These are phyloP conservation scores for Paradoxurus hermaphroditus DNA, from an alignment of 2,113 vertebrate species.

Conservation along the genomic window DNA sequence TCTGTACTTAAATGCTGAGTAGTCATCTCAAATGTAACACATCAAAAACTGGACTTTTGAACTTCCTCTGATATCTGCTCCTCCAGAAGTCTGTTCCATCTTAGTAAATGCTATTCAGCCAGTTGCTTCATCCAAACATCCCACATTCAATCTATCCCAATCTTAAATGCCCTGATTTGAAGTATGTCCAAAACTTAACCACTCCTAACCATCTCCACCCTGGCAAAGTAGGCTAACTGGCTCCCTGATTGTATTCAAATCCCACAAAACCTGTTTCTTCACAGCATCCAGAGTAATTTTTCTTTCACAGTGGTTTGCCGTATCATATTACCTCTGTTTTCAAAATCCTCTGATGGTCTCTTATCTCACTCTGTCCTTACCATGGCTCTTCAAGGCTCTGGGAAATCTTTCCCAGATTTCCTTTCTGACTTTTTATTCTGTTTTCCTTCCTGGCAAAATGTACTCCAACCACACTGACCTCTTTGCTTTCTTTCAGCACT, in stretches of 20 bases:
- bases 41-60: background rate
- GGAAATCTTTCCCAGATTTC: background rate
- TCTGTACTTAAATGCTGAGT: background rate
- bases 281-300: background rate
- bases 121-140: background rate
- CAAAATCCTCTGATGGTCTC: background rate
- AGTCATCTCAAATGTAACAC: slow-evolving; percentile 18
- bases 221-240: background rate
- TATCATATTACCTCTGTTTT: background rate
- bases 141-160: background rate
- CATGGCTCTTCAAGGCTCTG: background rate
- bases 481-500: background rate
- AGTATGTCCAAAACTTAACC: background rate
- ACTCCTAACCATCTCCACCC: background rate
- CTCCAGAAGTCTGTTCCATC: slow-evolving; percentile 1
- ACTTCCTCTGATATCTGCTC: slow-evolving; percentile 34
- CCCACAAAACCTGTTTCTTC: background rate
- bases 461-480: background rate
- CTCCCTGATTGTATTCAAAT: background rate
- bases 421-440: background rate
- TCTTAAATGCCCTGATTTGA: background rate
- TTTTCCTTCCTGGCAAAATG: background rate
- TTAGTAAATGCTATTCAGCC: background rate
- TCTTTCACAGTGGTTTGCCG: background rate
- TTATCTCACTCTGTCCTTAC: background rate